Evolutionary conservation across 2,888 invertebrate genomes (phyloP).

Genomic region (Criorhina ranunculi): DNA sequence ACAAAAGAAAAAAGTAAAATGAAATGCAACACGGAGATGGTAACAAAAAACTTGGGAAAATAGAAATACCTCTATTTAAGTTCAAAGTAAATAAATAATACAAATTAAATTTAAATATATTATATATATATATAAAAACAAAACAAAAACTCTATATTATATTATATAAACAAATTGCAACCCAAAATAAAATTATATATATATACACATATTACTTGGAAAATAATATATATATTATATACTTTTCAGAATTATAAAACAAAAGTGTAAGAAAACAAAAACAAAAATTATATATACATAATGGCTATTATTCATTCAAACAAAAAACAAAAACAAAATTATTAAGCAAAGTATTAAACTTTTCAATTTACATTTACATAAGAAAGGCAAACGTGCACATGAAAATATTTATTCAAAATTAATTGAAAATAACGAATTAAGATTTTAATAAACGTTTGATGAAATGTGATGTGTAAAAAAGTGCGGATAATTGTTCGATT

Average conservation of each 20-base stretch:
- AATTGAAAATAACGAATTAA: conserved; percentile 36
- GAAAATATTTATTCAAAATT: conserved; percentile 51
- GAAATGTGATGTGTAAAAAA: conserved; percentile 63
- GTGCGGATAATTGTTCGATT: conserved; percentile 58
- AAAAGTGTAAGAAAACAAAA: conserved; percentile 35
- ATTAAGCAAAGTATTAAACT: conserved; percentile 60
- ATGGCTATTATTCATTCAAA: conserved; percentile 52
- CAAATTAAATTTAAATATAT: conserved; percentile 75
- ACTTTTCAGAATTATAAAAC: conserved; percentile 58
- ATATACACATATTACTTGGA: conserved; percentile 69
- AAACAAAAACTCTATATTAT: conserved; percentile 64
- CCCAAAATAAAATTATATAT: conserved; percentile 63
- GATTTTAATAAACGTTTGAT: conserved; percentile 38
- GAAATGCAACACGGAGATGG: conserved; percentile 62
- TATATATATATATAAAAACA: conserved; percentile 61
- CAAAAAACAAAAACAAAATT: conserved; percentile 18
- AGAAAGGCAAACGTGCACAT: conserved; percentile 64
- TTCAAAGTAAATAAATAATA: conserved; percentile 82
- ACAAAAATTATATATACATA: conserved; percentile 47
- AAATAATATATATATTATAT: conserved; percentile 64
- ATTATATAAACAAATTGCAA: conserved; percentile 73
- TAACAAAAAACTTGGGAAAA: conserved; percentile 83
- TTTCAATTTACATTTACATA: conserved; percentile 43
- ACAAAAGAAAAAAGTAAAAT: conserved; percentile 49
- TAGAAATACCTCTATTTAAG: conserved; percentile 85